Evolutionary conservation across 2,797 vertebrate species (phyloP).

Genomic region (Coreius guichenoti): DNA sequence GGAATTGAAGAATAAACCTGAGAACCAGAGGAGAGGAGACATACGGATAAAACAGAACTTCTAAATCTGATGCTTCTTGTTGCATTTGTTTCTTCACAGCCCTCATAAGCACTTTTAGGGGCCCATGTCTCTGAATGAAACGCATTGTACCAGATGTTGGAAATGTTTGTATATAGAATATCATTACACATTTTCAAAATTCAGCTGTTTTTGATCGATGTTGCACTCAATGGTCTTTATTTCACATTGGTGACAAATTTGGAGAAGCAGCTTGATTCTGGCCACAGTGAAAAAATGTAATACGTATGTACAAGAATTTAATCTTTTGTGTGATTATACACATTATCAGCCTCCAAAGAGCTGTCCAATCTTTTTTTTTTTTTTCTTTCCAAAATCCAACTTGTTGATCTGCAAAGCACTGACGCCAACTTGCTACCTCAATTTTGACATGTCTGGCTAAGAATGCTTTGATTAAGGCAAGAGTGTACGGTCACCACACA

Average conservation of each 20-base stretch:
- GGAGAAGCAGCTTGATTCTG: neutral
- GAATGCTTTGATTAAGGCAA: slow-evolving; percentile 43
- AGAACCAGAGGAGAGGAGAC: slow-evolving; percentile 34
- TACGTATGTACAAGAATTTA: neutral
- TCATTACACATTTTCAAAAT: slow-evolving; percentile 29
- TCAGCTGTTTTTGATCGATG: slow-evolving; percentile 7
- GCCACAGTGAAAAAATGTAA: neutral
- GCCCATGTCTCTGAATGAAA: slow-evolving; percentile 67
- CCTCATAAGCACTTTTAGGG: slow-evolving; percentile 63
- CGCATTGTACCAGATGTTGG: slow-evolving; percentile 15
- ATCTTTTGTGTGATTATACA: neutral
- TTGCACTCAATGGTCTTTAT: slow-evolving; percentile 16
- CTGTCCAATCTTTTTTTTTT: slow-evolving; percentile 1
- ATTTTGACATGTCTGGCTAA: slow-evolving; percentile 63
- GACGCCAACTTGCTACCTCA: slow-evolving; percentile 86
- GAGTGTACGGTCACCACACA: slow-evolving; percentile 38
- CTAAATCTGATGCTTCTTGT: slow-evolving; percentile 31
- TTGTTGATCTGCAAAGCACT: slow-evolving; percentile 82
- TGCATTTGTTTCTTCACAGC: slow-evolving; percentile 48
- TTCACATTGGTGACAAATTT: slow-evolving; percentile 22
- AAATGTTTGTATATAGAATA: slow-evolving; percentile 39
- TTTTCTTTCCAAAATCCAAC: slow-evolving; percentile 38
- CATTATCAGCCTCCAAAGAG: slow-evolving; percentile 30
- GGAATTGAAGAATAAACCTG: slow-evolving; percentile 36
- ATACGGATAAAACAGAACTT: slow-evolving; percentile 8